Evolutionary conservation across 2,888 invertebrate genomes (phyloP), one percentile per base, ranked within the genome.

Genomic region (Parnassius smintheus): DNA sequence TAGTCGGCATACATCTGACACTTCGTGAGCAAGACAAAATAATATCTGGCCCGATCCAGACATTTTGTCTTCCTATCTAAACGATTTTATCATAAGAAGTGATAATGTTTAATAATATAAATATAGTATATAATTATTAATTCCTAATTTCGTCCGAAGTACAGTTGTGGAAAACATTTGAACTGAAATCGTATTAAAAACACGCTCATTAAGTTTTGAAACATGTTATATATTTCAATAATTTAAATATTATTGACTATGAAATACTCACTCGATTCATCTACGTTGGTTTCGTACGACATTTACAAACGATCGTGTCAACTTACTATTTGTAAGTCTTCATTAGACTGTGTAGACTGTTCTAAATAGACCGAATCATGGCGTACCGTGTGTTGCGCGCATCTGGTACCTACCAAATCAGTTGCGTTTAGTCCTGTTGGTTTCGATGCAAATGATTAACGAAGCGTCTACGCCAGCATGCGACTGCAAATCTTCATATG

Each of bases 401-500:
- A 79, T 72, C 69, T 78, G 82, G 75, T 76, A 75, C 70, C 7
- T 35, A 35, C 35, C 4, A 66, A 76, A 81, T 84, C 77, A 78
- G 72, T 71, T 66, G 70, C 71, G 74, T 70, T 72, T 71, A 75
- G 74, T 65, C 68, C 73, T 72, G 73, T 77, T 75, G 49, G 13
- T 75, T 73, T 66, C 64, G 67, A 52, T 65, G 61, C 68, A 74
- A 66, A 66, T 65, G 70, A 70, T 76, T 49, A 80, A 77, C 74
- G 74, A 70, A 70, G 62, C 68, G 69, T 71, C 42, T 42, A 70
- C 77, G 68, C 72, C 71, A 72, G 71, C 70, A 45, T 45, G 18
- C 11, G 13, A 18, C 11, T 45, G 25, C 12, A 12, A 45, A n/a
- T 9, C 11, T 55, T 46, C 35, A 56, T 25, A 1, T 9, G 0